Percentiles rank a stretch among this genome's conserved stretches.
phyloP scores from a whole-genome alignment of 2,888 invertebrate genomes.

The Phrixothrix hirtus region DNA sequence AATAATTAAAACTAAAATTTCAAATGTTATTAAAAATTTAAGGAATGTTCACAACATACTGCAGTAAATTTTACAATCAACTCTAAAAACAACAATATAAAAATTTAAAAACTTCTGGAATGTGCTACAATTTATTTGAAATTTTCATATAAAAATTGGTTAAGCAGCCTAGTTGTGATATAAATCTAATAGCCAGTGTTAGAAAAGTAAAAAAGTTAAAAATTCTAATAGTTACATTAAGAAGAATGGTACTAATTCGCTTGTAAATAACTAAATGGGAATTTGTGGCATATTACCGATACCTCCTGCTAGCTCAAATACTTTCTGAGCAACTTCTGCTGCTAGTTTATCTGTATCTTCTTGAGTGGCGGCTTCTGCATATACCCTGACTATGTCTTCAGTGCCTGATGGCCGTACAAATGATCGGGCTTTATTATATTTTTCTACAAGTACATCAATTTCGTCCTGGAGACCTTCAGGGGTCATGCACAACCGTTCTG shows the following conservation, averaged over 20 bases:
- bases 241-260: background rate
- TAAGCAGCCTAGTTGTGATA: background rate
- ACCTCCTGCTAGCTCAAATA: conserved; percentile 80
- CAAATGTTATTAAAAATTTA: background rate
- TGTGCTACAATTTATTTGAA: background rate
- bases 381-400: conserved; percentile 94
- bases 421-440: conserved; percentile 74
- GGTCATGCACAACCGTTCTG: conserved; percentile 78
- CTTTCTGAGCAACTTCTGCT: conserved; percentile 73
- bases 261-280: conserved; percentile 32
- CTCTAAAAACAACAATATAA: background rate
- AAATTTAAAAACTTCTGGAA: background rate
- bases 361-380: conserved; percentile 87
- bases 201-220: too few relatives aligned
- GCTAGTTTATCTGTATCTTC: conserved; percentile 66
- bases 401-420: conserved; percentile 98
- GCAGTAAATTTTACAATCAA: too few relatives aligned
- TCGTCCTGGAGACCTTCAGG: conserved; percentile 83
- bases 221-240: conserved; percentile 2
- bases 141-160: background rate
- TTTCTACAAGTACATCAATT: conserved; percentile 72
- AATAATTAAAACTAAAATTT: background rate
- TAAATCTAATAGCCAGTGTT: too few relatives aligned
- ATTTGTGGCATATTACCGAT: conserved; percentile 66
- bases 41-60: background rate